Percentiles rank a stretch among this genome's conserved stretches.
Evolutionary conservation across 1,140 invertebrate species (phyloP).

Genomic region (Drosophila funebris): DNA sequence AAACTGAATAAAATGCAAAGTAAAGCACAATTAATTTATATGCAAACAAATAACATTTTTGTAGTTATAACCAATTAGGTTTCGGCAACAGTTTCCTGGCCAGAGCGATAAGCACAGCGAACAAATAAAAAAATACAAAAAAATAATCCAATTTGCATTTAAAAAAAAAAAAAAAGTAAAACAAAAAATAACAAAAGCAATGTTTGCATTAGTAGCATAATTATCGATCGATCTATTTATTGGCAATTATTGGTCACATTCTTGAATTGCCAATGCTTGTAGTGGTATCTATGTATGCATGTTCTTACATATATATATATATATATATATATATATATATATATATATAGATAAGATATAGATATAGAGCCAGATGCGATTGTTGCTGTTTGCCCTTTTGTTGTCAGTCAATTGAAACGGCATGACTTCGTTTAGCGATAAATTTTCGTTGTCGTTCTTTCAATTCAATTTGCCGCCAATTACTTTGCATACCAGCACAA

Average conservation of each 20-base stretch:
- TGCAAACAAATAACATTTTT: constrained; percentile 58
- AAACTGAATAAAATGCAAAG: constrained; percentile 36
- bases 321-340: too few relatives aligned
- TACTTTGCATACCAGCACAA: constrained; percentile 68
- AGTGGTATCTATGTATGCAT: not conserved
- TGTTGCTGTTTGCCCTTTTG: constrained; percentile 28
- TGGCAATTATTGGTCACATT: constrained; percentile 35
- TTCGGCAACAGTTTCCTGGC: constrained; percentile 38
- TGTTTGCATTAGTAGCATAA: constrained; percentile 34
- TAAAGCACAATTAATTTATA: constrained; percentile 62
- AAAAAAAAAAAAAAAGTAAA: constrained; percentile 8
- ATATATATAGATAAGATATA: constrained; percentile 39
- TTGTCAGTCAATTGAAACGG: constrained; percentile 71
- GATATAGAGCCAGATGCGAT: constrained; percentile 20
- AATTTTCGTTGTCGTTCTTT: constrained; percentile 53
- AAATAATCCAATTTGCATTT: constrained; percentile 31
- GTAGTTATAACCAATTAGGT: constrained; percentile 44
- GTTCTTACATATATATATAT: too few relatives aligned
- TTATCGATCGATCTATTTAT: constrained; percentile 42
- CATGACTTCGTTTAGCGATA: constrained; percentile 81
- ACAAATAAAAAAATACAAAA: constrained; percentile 31
- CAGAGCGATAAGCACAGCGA: constrained; percentile 29
- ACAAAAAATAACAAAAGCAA: not conserved
- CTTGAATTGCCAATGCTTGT: constrained; percentile 13
- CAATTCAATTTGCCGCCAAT: constrained; percentile 80